A percentile compares a stretch with the other conserved stretches of the same genome.
Evolutionary conservation across 2,113 vertebrate species (phyloP).

Genomic region (Halichoeres trimaculatus): DNA sequence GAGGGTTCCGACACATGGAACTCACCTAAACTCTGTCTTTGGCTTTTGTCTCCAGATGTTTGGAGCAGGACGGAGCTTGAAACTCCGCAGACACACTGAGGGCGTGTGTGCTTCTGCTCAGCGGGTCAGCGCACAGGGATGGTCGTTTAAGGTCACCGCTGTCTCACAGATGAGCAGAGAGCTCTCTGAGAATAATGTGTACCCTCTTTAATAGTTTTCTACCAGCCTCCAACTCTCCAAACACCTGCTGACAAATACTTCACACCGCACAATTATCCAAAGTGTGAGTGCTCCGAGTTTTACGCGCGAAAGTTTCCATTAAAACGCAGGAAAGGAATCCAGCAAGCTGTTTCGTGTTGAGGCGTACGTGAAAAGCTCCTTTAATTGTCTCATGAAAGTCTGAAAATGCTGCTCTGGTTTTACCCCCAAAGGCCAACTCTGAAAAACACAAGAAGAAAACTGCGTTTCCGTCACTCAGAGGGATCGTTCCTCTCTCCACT

Average conservation of each 20-base stretch:
- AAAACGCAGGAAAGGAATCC: neutral
- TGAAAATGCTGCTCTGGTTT: neutral
- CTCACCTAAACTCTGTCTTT: constrained; percentile 54
- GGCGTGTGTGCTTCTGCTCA: constrained; percentile 20
- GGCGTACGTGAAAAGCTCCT: neutral
- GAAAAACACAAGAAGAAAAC: neutral
- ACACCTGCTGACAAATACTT: neutral
- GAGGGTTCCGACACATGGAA: constrained; percentile 31
- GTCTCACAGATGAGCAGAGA: constrained; percentile 48
- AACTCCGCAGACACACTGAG: constrained; percentile 10
- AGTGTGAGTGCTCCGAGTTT: constrained; percentile 36
- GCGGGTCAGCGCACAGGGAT: neutral
- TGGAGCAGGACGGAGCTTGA: neutral
- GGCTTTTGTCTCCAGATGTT: constrained; percentile 57
- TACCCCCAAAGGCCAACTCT: neutral
- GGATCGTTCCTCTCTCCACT: neutral
- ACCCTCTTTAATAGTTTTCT: neutral
- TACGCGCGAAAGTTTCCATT: constrained; percentile 35
- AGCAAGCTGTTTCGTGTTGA: neutral
- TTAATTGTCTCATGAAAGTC: constrained; percentile 6
- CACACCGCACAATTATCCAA: constrained; percentile 21
- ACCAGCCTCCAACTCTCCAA: neutral
- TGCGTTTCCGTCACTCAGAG: neutral
- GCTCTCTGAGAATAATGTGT: constrained; percentile 5
- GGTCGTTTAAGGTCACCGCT: constrained; percentile 62